Percentiles rank a stretch among this genome's conserved stretches.
phyloP scores from a whole-genome alignment of 2,113 vertebrate genomes.

The Zapornia atra region DNA sequence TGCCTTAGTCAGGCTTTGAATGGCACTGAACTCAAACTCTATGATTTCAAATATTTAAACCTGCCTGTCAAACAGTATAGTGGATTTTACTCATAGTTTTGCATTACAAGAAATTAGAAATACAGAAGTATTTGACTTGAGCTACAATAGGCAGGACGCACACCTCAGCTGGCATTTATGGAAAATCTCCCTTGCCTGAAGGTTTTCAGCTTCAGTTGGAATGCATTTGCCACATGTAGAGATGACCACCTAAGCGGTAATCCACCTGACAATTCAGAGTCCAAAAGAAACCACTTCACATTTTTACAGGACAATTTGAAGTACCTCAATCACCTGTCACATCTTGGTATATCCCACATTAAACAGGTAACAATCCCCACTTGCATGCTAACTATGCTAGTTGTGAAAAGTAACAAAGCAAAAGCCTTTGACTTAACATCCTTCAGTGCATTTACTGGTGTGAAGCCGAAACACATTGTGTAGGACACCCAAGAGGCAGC shows the following conservation, averaged over 20 bases:
- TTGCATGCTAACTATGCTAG: conserved; percentile 24
- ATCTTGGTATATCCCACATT: conserved; percentile 72
- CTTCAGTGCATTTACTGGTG: neutral
- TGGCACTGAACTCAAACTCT: conserved; percentile 72
- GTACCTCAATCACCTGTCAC: conserved; percentile 66
- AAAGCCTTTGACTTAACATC: conserved; percentile 48
- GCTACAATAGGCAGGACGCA: conserved; percentile 66
- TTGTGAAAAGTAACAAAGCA: conserved; percentile 50
- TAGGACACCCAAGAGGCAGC: conserved; percentile 78
- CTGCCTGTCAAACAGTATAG: conserved; percentile 66
- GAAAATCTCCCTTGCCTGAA: conserved; percentile 70
- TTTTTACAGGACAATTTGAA: conserved; percentile 71
- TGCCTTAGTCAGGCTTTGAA: conserved; percentile 71
- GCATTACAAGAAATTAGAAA: conserved; percentile 70
- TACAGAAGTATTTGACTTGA: conserved; percentile 75
- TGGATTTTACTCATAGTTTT: conserved; percentile 70
- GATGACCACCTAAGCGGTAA: conserved; percentile 67
- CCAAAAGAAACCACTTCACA: conserved; percentile 67
- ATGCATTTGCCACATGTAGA: conserved; percentile 70
- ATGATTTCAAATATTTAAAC: conserved; percentile 77
- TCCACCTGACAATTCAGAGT: conserved; percentile 72
- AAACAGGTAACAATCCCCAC: conserved; percentile 19
- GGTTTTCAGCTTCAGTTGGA: conserved; percentile 76
- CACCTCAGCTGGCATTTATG: conserved; percentile 72
- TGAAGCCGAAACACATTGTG: neutral